These are phyloP conservation scores for Hipposideros larvatus DNA, from an alignment of 2,797 vertebrate genomes.

Conservation along the genomic window DNA sequence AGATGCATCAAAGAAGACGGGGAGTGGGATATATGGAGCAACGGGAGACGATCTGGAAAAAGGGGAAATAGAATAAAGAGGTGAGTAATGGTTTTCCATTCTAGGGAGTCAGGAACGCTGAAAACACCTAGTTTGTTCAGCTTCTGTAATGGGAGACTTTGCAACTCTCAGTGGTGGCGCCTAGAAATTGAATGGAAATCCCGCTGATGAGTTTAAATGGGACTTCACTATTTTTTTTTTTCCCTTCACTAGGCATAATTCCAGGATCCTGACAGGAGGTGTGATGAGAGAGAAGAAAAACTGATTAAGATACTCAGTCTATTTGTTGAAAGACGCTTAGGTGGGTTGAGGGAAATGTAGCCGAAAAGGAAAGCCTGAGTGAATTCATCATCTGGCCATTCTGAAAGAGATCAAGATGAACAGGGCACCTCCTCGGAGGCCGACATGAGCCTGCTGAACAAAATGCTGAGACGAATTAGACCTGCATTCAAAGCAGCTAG, in stretches of 20 bases:
- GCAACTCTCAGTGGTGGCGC: constrained; percentile 25
- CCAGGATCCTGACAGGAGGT: constrained; percentile 58
- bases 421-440: constrained; percentile 12
- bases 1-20: background rate
- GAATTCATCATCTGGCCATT: constrained; percentile 67
- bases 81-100: constrained; percentile 52
- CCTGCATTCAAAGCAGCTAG: background rate
- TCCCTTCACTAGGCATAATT: constrained; percentile 45
- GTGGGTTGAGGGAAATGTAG: constrained; percentile 56
- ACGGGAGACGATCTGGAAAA: background rate
- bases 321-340: constrained; percentile 72
- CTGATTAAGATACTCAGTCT: constrained; percentile 75
- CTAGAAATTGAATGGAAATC: constrained; percentile 63
- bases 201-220: constrained; percentile 39
- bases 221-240: constrained; percentile 33
- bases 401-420: constrained; percentile 5
- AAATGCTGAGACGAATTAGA: constrained; percentile 34
- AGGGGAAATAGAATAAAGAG: background rate
- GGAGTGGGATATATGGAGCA: background rate
- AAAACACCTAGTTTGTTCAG: constrained; percentile 47
- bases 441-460: background rate
- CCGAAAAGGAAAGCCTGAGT: constrained; percentile 39
- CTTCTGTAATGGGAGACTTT: constrained; percentile 54
- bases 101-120: constrained; percentile 23
- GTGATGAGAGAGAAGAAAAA: constrained; percentile 71